Evolutionary conservation across 2,888 invertebrate genomes (phyloP), one percentile per base, ranked within the genome.

Genomic region (Punctoribates punctum): DNA sequence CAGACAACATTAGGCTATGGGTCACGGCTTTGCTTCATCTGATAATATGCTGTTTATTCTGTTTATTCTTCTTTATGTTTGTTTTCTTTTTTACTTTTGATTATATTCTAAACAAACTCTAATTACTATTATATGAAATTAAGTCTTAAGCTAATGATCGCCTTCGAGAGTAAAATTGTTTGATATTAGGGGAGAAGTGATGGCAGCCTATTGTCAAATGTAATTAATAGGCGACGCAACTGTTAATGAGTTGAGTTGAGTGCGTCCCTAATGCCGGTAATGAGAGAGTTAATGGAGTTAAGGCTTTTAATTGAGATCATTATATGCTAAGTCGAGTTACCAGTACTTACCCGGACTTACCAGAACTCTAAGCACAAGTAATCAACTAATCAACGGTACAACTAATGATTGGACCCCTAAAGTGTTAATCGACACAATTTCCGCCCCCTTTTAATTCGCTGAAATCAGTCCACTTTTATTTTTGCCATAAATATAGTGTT

Each of bases 231-330:
- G 67, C 67, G 67, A 67, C 67, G 67, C 67, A n/a, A 38, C 67
- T 67, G 38, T 38, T 67, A 67, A 67, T 67, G 67, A 67, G 67
- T n/a, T 8, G 20, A n/a, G 5, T 38, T 25, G n/a, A 25, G n/a
- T 38, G n/a, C 11, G 67, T 6, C 29, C 15, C n/a, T 34, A 67
- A n/a, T 67, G 20, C 34, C 67, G 34, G 67, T 67, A 67, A 67
- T 67, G 67, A 67, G 67, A 67, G 67, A 67, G 67, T 38, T 38
- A 67, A 38, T 38, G 67, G 67, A 67, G 62, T 62, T 62, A 57
- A 57, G 34, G 17, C 67, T 67, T 20, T 15, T 67, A 67, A 67
- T 67, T 67, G 67, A 67, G 38, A n/a, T 67, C 38, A 67, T 67
- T 34, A 34, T 34, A 34, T 67, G 67, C 38, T 38, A 38, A 67